phyloP scores from a whole-genome alignment of 2,113 vertebrate species.

The Nyctereutes procyonoides region DNA sequence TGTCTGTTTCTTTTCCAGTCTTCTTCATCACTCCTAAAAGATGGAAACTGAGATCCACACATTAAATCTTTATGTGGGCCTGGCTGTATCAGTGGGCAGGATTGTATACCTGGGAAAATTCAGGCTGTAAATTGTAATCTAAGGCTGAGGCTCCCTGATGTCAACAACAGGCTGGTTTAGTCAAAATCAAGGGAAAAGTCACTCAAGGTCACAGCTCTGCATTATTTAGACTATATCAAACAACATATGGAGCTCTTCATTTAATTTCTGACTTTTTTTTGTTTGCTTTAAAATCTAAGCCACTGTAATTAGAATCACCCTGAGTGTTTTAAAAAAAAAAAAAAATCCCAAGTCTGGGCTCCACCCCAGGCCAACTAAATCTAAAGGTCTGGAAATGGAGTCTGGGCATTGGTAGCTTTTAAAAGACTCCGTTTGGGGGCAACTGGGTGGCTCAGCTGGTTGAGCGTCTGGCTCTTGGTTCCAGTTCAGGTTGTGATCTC shows the following conservation, averaged over 20 bases:
- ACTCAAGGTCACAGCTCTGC: neutral
- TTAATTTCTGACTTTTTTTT: slow-evolving; percentile 16
- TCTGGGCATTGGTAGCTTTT: neutral
- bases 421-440: neutral
- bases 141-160: slow-evolving; percentile 46
- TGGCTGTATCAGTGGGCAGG: neutral
- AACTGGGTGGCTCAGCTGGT: neutral
- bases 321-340: neutral
- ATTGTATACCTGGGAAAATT: slow-evolving; percentile 38
- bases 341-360: neutral
- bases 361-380: neutral
- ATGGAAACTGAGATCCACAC: slow-evolving; percentile 67
- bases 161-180: slow-evolving; percentile 42
- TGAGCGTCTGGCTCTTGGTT: neutral
- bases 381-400: neutral
- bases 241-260: neutral
- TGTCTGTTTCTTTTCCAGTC: slow-evolving; percentile 46
- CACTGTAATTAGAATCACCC: neutral
- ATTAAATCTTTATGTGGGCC: slow-evolving; percentile 72
- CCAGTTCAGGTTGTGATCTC: neutral
- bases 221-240: slow-evolving; percentile 1
- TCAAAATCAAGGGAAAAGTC: slow-evolving; percentile 14
- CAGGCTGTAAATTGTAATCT: slow-evolving; percentile 57
- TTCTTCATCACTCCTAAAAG: neutral
- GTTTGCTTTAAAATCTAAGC: slow-evolving; percentile 31